Percentiles rank a stretch among this genome's conserved stretches.
Conservation (phyloP, 2,113 vertebrate genomes). For the Tragelaphus buxtoni region DNA sequence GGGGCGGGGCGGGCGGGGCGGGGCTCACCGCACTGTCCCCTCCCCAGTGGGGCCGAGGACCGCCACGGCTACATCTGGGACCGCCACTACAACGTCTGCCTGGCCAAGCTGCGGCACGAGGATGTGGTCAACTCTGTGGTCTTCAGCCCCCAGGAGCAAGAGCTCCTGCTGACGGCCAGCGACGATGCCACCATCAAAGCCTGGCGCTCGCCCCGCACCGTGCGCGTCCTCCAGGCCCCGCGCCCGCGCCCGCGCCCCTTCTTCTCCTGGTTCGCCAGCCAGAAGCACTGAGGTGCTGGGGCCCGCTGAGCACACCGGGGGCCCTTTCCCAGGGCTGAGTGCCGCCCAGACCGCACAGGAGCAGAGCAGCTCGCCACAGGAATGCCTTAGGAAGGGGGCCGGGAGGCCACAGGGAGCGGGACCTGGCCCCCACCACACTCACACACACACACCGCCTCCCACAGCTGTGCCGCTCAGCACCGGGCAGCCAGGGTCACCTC, state of each 20-base stretch:
- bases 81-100: conserved; percentile 95
- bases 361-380: background rate
- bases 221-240: conserved; percentile 79
- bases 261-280: conserved; percentile 85
- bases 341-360: rapidly evolving
- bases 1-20: rapidly evolving
- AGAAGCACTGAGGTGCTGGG: conserved; percentile 74
- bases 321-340: background rate
- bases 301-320: rapidly evolving
- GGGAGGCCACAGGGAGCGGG: rapidly evolving
- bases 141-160: conserved; percentile 94
- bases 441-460: background rate
- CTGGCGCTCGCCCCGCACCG: conserved; percentile 89
- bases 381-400: background rate
- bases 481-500: background rate
- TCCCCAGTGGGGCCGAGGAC: conserved; percentile 91
- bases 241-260: conserved; percentile 76
- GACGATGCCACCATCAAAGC: conserved; percentile 95
- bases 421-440: background rate
- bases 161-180: conserved; percentile 93
- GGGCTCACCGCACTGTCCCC: background rate
- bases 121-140: conserved; percentile 97
- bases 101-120: conserved; percentile 92
- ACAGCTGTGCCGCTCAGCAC: background rate
- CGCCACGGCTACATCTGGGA: conserved; percentile 98